Evolutionary conservation across 2,888 invertebrate species (phyloP), one percentile per base, ranked within the genome.

Genomic region (Fragum whitleyi): DNA sequence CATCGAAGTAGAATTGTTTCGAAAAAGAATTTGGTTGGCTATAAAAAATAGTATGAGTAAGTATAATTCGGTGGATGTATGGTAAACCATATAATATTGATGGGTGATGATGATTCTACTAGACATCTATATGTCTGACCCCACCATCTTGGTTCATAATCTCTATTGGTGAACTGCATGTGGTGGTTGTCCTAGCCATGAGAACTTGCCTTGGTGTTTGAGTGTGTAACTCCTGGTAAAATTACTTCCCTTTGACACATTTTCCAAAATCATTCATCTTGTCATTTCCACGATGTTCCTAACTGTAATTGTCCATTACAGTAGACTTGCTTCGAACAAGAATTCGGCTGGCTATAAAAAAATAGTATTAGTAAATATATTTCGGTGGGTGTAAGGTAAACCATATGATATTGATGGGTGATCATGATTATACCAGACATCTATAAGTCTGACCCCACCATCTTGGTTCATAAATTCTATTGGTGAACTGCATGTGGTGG

Each of bases 81-180:
- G 26, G 26, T 29, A 61, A 11, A 61, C 47, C 47, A 47, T 5
- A 14, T 61, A 19, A 61, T 32, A 14, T 11, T 26, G 23, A 26
- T 51, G 59, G 14, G 9, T 39, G 65, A 32, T n/a, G 65, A 65
- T 65, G 65, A 65, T 36, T 65, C 26, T 65, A 42, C 5, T 42
- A 65, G 65, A 65, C 47, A 42, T 65, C 65, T 65, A 42, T 42
- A 65, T 42, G 23, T 36, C 23, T 65, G 65, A 65, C 65, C 65
- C 42, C 21, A 14, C 5, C 14, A 42, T 21, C 47, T 65, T 11
- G 36, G 65, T 65, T 65, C 65, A 65, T n/a, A n/a, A 2, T 21
- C 19, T 11, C 14, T 21, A 19, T 14, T n/a, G 28, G 32, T 19
- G 32, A 57, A 28, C 16, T 26, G 28, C 26, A 2, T 1, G 32